Evolutionary conservation across 1,140 invertebrate species (phyloP).

Genomic region (Aradophagus sp.): DNA sequence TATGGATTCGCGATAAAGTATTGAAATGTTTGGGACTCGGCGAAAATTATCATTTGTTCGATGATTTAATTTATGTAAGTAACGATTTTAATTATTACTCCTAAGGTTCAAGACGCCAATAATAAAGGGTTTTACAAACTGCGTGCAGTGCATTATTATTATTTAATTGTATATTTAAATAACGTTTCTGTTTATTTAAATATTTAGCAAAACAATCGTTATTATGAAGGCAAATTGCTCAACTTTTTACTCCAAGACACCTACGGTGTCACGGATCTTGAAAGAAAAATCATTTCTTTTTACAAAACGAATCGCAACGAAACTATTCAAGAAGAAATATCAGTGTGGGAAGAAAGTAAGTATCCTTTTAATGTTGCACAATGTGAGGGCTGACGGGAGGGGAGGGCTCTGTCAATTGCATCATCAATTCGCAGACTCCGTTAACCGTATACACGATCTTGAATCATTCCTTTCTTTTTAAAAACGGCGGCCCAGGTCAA

Average conservation of each 20-base stretch:
- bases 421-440: conserved; percentile 24
- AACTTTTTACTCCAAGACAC: conserved; percentile 68
- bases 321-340: conserved; percentile 76
- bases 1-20: conserved; percentile 68
- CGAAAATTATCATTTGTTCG: conserved; percentile 60
- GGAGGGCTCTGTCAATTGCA: conserved; percentile 29
- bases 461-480: conserved; percentile 46
- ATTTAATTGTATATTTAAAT: conserved; percentile 37
- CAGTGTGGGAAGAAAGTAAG: conserved; percentile 77
- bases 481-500: conserved; percentile 50
- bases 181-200: conserved; percentile 23
- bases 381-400: no score
- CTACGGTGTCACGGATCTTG: conserved; percentile 67
- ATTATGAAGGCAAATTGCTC: conserved; percentile 66
- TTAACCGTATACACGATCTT: conserved; percentile 47
- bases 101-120: conserved; percentile 8
- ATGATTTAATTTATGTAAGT: conserved; percentile 69
- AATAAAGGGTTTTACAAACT: conserved; percentile 12
- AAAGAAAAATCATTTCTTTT: conserved; percentile 73
- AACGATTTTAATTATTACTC: conserved; percentile 30
- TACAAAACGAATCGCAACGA: conserved; percentile 77
- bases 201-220: conserved; percentile 65
- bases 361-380: conserved; percentile 61
- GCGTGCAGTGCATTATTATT: conserved; percentile 22
- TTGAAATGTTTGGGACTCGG: conserved; percentile 63